Conservation (phyloP, 2,888 invertebrate species). For the Cenopis cana region DNA sequence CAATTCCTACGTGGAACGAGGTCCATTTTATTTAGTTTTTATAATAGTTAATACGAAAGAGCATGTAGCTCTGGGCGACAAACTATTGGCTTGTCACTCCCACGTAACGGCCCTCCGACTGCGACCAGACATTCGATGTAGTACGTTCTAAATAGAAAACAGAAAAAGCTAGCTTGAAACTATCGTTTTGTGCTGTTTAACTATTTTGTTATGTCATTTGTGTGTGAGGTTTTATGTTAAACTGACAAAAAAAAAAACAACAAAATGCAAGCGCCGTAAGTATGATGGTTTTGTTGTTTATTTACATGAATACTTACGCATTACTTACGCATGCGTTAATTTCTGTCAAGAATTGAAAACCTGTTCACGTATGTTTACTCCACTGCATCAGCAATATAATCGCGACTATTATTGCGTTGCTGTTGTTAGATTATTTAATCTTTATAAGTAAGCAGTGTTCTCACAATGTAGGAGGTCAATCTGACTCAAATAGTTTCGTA, state of each 20-base stretch:
- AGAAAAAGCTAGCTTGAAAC: background rate
- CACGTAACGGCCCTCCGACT: constrained; percentile 43
- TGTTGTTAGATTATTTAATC: background rate
- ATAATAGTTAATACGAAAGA: constrained; percentile 42
- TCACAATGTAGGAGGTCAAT: background rate
- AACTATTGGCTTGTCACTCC: constrained; percentile 50
- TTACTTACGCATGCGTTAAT: background rate
- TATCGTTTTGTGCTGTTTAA: constrained; percentile 16
- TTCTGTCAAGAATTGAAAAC: background rate
- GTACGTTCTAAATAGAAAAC: constrained; percentile 19
- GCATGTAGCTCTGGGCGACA: constrained; percentile 43
- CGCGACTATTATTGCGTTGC: background rate
- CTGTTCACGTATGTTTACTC: background rate
- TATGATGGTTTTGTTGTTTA: background rate
- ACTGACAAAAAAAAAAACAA: too few relatives aligned
- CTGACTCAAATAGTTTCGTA: background rate
- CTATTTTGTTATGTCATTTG: background rate
- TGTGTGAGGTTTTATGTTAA: background rate
- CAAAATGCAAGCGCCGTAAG: too few relatives aligned
- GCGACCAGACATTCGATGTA: constrained; percentile 20
- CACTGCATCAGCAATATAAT: background rate
- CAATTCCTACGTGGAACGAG: constrained; percentile 25
- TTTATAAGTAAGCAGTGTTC: too few relatives aligned
- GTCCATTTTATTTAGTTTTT: constrained; percentile 41
- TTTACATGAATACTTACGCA: background rate